Base-by-base conservation (phyloP, 2,113 vertebrate species). In the Conger conger region DNA sequence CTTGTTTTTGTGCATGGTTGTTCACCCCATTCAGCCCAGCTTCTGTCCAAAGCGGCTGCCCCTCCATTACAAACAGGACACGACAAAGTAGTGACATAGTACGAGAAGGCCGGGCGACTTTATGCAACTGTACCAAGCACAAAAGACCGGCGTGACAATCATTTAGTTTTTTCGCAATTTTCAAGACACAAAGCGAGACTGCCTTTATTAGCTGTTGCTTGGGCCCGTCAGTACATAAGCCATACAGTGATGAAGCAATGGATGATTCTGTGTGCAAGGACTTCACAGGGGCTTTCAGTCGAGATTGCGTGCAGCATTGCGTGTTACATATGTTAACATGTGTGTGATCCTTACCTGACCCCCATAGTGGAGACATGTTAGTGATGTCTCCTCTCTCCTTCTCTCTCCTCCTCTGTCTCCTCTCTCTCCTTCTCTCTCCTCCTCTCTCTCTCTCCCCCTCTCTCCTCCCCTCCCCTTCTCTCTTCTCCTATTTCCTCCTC, bases 111-210 rank as follows among this genome's bases (percentile, higher is more conserved):
- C 91, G 94, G 94, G 93, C 95, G 93, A 95, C 96, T 94, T 92
- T 91, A 91, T 92, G 54, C 81, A 86, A 86, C 76, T 80, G 76
- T 79, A 68, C 57, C 86, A 86, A 88, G 84, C 83, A 88, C 88
- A 89, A 97, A 95, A 92, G 89, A 93, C 90, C 91, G 86, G 92
- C 86, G 88, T 0, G 96, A 96, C 95, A 96, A 96, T 97, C 95
- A 93, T 42, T 42, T 3, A 8, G 40, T 82, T 87, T 57, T 1
- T 57, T 57, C 15, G 1, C 13, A 18, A 84, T 80, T 89, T 1
- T 1, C 73, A 27, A 37, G 89, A 87, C 86, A 80, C 9, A n/a
- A 79, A 37, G 81, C 27, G 38, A 81, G 60, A 77, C 60, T 63
- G 54, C 37, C 76, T 81, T 27, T 79, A 63, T 76, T 15, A 78